Conservation (phyloP, 2,888 invertebrate genomes). For the Xanthia togata region DNA sequence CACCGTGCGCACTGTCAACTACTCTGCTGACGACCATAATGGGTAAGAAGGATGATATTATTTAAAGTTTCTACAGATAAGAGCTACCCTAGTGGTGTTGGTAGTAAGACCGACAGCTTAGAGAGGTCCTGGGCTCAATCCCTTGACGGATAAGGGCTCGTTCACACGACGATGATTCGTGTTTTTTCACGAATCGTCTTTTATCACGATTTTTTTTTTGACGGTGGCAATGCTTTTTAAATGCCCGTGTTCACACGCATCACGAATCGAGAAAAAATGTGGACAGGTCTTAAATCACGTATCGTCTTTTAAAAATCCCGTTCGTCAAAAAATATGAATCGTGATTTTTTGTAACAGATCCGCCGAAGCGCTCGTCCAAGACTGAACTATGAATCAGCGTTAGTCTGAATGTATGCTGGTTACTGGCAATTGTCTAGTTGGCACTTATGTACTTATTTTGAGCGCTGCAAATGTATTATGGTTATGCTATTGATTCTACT, state of each 20-base stretch:
- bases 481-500: background rate
- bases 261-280: no score
- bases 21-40: conserved; percentile 91
- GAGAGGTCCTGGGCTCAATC: background rate
- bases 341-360: no score
- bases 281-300: no score
- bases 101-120: background rate
- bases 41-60: conserved; percentile 79
- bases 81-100: background rate
- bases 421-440: background rate
- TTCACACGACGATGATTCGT: no score
- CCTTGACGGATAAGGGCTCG: background rate
- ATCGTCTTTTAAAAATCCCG: no score
- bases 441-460: background rate
- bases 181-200: no score
- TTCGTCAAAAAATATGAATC: no score
- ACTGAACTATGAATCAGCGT: no score
- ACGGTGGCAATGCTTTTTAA: no score
- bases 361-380: no score
- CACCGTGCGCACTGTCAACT: conserved; percentile 91
- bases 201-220: no score
- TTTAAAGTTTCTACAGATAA: background rate
- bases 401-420: background rate
- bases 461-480: background rate
- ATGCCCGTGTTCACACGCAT: no score